phyloP scores from a whole-genome alignment of 1,140 invertebrate species.

The Helicorthomorpha holstii region DNA sequence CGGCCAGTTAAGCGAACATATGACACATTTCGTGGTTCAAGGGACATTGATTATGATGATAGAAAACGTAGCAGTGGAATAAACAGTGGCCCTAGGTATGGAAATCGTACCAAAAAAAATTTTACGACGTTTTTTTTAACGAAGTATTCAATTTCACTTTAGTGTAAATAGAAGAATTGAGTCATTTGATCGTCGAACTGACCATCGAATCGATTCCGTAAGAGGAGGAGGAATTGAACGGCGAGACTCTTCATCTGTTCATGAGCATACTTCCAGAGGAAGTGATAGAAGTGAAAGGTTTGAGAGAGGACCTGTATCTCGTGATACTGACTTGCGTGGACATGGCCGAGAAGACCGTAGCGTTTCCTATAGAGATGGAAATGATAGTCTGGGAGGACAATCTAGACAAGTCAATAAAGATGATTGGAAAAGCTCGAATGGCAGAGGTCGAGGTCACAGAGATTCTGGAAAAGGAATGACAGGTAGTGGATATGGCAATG shows the following conservation, averaged over 20 bases:
- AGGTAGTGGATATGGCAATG: too few species aligned
- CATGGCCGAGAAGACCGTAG: not conserved
- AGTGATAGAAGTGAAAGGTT: not conserved
- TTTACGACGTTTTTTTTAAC: not conserved
- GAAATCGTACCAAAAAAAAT: not conserved
- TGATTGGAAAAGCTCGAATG: not conserved
- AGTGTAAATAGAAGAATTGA: not conserved
- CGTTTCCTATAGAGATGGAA: not conserved
- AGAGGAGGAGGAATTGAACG: not conserved
- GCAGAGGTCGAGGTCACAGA: not conserved
- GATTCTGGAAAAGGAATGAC: slow-evolving; percentile 1
- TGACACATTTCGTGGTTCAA: slow-evolving; percentile 2
- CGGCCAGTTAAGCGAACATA: slow-evolving; percentile 1
- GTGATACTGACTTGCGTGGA: not conserved
- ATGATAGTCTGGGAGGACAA: not conserved
- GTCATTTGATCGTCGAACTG: not conserved
- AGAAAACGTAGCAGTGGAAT: not conserved
- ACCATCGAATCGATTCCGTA: not conserved
- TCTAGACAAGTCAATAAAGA: not conserved
- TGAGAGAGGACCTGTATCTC: not conserved
- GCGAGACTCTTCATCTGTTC: not conserved
- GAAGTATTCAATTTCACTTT: not conserved
- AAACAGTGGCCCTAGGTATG: not conserved
- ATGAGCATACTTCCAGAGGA: not conserved
- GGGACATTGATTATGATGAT: not conserved